Conservation (phyloP, 2,113 vertebrate species). For the Arothron firmamentum region DNA sequence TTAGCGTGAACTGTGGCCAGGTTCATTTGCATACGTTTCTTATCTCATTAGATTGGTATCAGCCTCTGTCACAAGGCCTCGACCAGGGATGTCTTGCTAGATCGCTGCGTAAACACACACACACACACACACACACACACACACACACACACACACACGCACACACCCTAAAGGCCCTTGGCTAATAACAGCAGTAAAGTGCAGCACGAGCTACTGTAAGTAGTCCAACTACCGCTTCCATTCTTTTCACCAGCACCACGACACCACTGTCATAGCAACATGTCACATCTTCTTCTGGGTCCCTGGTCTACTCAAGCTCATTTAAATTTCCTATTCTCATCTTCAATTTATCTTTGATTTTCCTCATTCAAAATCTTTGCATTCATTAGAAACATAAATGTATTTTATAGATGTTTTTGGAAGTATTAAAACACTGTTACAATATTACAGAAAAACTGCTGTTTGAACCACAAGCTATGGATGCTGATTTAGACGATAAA, state of each 20-base stretch:
- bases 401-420: constrained; percentile 16
- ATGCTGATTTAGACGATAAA: neutral
- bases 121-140: constrained; percentile 18
- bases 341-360: neutral
- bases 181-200: constrained; percentile 62
- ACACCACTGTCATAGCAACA: constrained; percentile 49
- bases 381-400: neutral
- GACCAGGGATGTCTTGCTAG: constrained; percentile 65
- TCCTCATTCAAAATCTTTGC: neutral
- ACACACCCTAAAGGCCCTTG: constrained; percentile 51
- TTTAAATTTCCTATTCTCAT: constrained; percentile 43
- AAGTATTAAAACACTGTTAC: constrained; percentile 16
- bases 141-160: constrained; percentile 12
- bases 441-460: constrained; percentile 11
- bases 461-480: constrained; percentile 13
- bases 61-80: constrained; percentile 69
- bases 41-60: constrained; percentile 81
- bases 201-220: constrained; percentile 55
- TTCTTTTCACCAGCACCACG: constrained; percentile 50
- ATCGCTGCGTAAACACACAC: constrained; percentile 33
- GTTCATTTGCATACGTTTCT: constrained; percentile 79
- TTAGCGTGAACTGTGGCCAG: constrained; percentile 76
- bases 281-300: constrained; percentile 39
- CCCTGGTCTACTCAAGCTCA: constrained; percentile 64
- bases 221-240: constrained; percentile 48